A percentile compares a stretch with the other conserved stretches of the same genome.
Conservation (phyloP, 2,797 vertebrate species). For the Zenarchopterus dispar region DNA sequence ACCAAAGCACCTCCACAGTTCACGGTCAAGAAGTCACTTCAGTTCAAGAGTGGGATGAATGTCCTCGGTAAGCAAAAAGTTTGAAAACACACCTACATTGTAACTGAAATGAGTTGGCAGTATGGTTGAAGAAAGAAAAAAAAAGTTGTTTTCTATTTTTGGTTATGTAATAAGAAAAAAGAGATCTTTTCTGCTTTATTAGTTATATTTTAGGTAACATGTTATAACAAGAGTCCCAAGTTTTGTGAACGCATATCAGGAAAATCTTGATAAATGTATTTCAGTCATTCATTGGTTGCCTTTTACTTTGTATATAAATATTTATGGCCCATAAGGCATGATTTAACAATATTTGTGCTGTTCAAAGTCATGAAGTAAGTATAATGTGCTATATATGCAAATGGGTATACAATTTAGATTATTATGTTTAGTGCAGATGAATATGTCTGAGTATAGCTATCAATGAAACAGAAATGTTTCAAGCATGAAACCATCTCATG, state of each 20-base stretch:
- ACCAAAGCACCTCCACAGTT: conserved; percentile 84
- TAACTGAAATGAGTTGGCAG: conserved; percentile 10
- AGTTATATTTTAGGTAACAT: background rate
- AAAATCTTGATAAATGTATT: background rate
- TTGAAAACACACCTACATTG: conserved; percentile 16
- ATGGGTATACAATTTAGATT: background rate
- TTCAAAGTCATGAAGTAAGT: no score
- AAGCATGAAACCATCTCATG: background rate
- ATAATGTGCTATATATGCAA: no score
- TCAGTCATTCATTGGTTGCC: background rate
- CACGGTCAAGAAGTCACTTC: conserved; percentile 91
- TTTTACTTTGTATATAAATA: no score
- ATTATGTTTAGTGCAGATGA: background rate
- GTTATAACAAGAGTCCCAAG: background rate
- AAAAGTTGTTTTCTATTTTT: background rate
- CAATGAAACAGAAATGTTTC: background rate
- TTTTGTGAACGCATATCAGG: background rate
- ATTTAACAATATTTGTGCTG: no score
- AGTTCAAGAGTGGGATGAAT: conserved; percentile 98
- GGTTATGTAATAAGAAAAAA: conserved; percentile 7
- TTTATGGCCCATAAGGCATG: no score
- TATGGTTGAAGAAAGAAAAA: background rate
- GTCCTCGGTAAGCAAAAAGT: conserved; percentile 88
- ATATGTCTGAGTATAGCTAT: conserved; percentile 1
- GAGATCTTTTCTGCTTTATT: background rate